phyloP scores from a whole-genome alignment of 2,113 vertebrate species.

The Recurvirostra avosetta region DNA sequence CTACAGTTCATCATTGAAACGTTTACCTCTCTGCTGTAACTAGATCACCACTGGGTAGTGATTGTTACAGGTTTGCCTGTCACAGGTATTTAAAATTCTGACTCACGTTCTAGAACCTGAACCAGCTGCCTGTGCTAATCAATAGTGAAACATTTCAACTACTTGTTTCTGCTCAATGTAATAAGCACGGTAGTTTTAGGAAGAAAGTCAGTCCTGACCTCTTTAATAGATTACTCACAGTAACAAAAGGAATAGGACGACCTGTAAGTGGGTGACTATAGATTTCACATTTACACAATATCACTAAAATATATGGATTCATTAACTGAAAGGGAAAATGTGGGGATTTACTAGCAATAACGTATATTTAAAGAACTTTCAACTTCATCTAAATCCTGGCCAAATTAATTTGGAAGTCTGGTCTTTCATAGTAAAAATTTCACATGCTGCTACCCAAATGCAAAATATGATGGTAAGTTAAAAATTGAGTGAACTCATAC shows the following conservation, averaged over 20 bases:
- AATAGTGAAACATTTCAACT: neutral
- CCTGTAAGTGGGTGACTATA: neutral
- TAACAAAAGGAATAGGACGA: neutral
- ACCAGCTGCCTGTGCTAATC: neutral
- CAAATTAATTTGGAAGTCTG: neutral
- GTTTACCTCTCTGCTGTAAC: neutral
- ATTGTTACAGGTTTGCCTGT: neutral
- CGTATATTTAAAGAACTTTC: neutral
- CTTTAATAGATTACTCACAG: neutral
- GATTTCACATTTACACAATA: neutral
- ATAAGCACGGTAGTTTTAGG: neutral
- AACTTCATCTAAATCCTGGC: neutral
- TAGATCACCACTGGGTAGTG: neutral
- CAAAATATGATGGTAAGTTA: neutral
- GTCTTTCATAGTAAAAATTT: neutral
- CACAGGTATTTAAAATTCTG: neutral
- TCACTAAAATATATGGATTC: neutral
- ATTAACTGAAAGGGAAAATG: constrained; percentile 3
- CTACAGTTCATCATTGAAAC: neutral
- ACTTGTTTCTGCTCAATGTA: neutral
- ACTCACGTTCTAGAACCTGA: neutral
- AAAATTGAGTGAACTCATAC: neutral
- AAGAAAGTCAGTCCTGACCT: neutral
- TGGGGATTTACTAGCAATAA: neutral
- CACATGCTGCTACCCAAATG: neutral